These are phyloP conservation scores for Seira sanloemensis DNA, from an alignment of 2,888 invertebrate species.

Conservation along the genomic window DNA sequence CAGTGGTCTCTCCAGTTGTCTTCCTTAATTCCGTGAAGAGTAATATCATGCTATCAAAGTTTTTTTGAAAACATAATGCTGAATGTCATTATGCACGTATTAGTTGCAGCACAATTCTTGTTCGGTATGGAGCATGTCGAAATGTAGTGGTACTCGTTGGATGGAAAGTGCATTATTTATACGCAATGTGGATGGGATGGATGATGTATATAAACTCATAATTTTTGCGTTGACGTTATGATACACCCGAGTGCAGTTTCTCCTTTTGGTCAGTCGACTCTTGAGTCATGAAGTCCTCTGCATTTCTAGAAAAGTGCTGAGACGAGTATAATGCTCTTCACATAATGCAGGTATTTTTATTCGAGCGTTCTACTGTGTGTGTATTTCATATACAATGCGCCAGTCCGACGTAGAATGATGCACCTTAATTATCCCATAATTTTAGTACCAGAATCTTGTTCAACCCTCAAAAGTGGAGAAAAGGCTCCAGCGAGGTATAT, in stretches of 20 bases:
- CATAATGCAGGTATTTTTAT: slow-evolving; percentile 17
- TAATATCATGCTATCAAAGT: slow-evolving; percentile 6
- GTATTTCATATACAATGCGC: slow-evolving; percentile 9
- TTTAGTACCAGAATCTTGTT: slow-evolving; percentile 24
- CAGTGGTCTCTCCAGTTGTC: slow-evolving; percentile 16
- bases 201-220: too few species aligned
- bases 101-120: not conserved
- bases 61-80: not conserved
- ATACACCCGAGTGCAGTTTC: not conserved
- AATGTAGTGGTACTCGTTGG: too few species aligned
- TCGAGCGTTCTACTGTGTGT: not conserved
- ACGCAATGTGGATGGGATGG: too few species aligned
- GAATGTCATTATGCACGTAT: slow-evolving; percentile 15
- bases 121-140: not conserved
- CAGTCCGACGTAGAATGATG: slow-evolving; percentile 5
- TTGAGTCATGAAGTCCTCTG: slow-evolving; percentile 55
- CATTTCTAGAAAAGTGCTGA: slow-evolving; percentile 42
- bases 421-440: slow-evolving; percentile 57
- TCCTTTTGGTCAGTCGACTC: slow-evolving; percentile 39
- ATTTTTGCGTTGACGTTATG: not conserved
- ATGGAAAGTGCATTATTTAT: too few species aligned
- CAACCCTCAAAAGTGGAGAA: not conserved
- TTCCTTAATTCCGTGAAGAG: not conserved
- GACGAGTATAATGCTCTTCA: not conserved
- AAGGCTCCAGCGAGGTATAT: slow-evolving; percentile 3